phyloP scores from a whole-genome alignment of 2,797 vertebrate genomes.

The Dallia pectoralis region DNA sequence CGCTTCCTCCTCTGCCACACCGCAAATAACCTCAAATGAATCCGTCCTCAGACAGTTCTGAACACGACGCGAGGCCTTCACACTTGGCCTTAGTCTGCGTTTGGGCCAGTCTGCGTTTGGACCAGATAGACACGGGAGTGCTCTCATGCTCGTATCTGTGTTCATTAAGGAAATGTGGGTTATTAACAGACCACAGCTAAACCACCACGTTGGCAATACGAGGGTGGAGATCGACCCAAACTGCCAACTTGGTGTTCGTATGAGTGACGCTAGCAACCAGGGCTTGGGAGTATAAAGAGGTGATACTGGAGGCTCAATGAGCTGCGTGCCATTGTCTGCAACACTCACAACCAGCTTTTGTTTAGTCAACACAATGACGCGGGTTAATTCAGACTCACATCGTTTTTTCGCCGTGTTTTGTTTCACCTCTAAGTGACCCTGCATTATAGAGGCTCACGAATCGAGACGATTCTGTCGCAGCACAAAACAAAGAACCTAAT shows the following conservation, averaged over 20 bases:
- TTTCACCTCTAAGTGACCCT: conserved; percentile 1
- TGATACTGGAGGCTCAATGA: conserved; percentile 10
- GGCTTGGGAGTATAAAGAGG: conserved; percentile 14
- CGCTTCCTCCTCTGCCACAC: neutral
- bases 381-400: conserved; percentile 7
- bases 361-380: neutral
- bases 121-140: conserved; percentile 24
- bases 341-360: conserved; percentile 4
- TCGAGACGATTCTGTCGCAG: neutral
- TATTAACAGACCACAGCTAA: conserved; percentile 12
- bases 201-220: conserved; percentile 19
- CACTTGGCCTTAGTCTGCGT: neutral
- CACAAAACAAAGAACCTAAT: neutral
- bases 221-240: conserved; percentile 27
- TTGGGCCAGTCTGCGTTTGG: neutral
- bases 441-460: neutral
- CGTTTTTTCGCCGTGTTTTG: conserved; percentile 22
- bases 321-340: conserved; percentile 23
- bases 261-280: conserved; percentile 35
- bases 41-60: neutral
- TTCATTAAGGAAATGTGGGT: conserved; percentile 42
- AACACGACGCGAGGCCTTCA: neutral
- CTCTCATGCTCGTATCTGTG: conserved; percentile 16
- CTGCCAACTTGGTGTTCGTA: conserved; percentile 1
- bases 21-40: neutral